phyloP scores from a whole-genome alignment of 2,888 invertebrate species.

The Gisinianus flammeolus region DNA sequence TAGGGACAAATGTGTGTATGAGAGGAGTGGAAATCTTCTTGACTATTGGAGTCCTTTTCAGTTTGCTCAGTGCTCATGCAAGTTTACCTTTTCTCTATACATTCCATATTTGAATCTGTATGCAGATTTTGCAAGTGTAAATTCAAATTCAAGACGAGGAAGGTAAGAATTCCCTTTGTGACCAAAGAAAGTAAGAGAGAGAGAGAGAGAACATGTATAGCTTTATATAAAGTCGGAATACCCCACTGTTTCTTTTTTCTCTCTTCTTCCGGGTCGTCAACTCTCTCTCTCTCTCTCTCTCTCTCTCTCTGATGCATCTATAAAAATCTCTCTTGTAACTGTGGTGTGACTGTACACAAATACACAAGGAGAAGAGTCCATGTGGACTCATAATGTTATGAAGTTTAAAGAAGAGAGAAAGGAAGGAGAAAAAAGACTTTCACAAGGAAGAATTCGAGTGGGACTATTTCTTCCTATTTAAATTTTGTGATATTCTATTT shows the following conservation, averaged over 20 bases:
- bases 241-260: slow-evolving; percentile 22
- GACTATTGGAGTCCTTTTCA: too few relatives aligned
- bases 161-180: slow-evolving; percentile 7
- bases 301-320: too few relatives aligned
- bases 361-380: not conserved
- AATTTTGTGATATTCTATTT: slow-evolving; percentile 27
- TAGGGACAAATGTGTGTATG: too few relatives aligned
- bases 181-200: not conserved
- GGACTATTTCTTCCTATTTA: slow-evolving; percentile 46
- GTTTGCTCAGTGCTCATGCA: too few relatives aligned
- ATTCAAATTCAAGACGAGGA: too few relatives aligned
- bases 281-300: not conserved
- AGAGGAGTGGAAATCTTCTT: too few relatives aligned
- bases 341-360: too few relatives aligned
- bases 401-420: not conserved
- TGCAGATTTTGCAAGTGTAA: too few relatives aligned
- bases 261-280: slow-evolving; percentile 23
- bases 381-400: too few relatives aligned
- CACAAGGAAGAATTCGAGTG: slow-evolving; percentile 39
- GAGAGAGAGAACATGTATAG: not conserved
- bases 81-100: too few relatives aligned
- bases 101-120: too few relatives aligned
- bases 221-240: slow-evolving; percentile 13
- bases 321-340: too few relatives aligned
- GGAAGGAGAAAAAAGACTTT: not conserved